Conservation (phyloP, 2,113 vertebrate genomes). For the Ictidomys tridecemlineatus region DNA sequence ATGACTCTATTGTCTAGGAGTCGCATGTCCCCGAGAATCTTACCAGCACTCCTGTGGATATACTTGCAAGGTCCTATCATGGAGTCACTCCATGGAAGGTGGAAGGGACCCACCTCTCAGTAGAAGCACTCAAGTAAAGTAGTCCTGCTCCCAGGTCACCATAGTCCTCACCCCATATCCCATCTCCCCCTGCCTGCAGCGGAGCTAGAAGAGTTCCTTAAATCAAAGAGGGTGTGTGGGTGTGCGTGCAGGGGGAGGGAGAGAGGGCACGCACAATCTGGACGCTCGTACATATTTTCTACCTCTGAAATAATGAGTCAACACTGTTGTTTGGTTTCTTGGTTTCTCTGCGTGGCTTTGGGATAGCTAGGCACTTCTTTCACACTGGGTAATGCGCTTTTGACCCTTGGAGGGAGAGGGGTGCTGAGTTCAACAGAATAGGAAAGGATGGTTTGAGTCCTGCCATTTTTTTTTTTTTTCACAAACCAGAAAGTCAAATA, state of each 20-base stretch:
- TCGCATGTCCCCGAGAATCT: fast-evolving
- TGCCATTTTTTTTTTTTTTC: too few species aligned
- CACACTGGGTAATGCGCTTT: neutral
- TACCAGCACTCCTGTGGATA: neutral
- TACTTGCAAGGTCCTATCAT: neutral
- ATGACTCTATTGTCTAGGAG: neutral
- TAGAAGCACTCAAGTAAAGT: too few species aligned
- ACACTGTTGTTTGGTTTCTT: neutral
- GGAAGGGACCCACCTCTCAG: neutral
- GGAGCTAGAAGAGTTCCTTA: neutral
- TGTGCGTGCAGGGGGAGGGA: neutral
- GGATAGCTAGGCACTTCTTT: neutral
- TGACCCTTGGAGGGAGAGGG: neutral
- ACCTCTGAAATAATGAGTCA: neutral
- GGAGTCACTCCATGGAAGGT: neutral
- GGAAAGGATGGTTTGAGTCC: neutral
- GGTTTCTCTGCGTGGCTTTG: neutral
- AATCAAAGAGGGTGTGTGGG: neutral
- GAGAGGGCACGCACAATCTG: neutral
- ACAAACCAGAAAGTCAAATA: neutral
- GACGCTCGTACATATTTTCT: neutral
- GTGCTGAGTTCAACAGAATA: neutral
- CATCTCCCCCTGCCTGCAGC: fast-evolving
- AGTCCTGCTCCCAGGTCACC: neutral
- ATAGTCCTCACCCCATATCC: neutral